Conservation (phyloP, 2,888 invertebrate genomes). For the Ditylenchus weischeri region DNA sequence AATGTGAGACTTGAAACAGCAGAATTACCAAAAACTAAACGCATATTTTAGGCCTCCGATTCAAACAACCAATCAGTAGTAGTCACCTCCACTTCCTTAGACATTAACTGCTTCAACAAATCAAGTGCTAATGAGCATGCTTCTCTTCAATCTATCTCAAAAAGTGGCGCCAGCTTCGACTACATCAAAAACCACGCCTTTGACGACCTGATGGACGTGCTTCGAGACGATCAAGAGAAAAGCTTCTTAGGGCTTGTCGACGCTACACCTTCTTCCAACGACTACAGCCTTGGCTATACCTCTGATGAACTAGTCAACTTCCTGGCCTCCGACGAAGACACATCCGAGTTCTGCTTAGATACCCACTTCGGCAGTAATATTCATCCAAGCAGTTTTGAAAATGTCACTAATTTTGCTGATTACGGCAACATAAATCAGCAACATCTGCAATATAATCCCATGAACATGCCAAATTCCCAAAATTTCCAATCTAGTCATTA, state of each 20-base stretch:
- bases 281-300: slow-evolving; percentile 13
- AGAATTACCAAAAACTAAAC: too few species aligned
- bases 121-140: not conserved
- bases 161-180: not conserved
- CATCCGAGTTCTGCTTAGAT: not conserved
- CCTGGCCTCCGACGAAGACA: slow-evolving; percentile 11
- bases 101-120: slow-evolving; percentile 10
- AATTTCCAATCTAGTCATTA: not conserved
- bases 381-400: slow-evolving; percentile 3
- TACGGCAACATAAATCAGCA: too few species aligned
- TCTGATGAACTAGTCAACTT: slow-evolving; percentile 13
- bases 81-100: slow-evolving; percentile 9
- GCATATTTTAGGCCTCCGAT: too few species aligned
- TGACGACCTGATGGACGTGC: slow-evolving; percentile 29
- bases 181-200: slow-evolving; percentile 20
- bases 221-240: slow-evolving; percentile 25
- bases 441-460: too few species aligned
- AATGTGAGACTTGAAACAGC: too few species aligned
- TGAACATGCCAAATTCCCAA: not conserved
- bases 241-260: not conserved
- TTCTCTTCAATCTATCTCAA: not conserved
- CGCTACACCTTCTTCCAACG: not conserved
- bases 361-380: not conserved
- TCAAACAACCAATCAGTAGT: not conserved
- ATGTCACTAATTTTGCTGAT: not conserved